Conservation (phyloP, 2,888 invertebrate genomes). For the Teinopalpus imperialis region DNA sequence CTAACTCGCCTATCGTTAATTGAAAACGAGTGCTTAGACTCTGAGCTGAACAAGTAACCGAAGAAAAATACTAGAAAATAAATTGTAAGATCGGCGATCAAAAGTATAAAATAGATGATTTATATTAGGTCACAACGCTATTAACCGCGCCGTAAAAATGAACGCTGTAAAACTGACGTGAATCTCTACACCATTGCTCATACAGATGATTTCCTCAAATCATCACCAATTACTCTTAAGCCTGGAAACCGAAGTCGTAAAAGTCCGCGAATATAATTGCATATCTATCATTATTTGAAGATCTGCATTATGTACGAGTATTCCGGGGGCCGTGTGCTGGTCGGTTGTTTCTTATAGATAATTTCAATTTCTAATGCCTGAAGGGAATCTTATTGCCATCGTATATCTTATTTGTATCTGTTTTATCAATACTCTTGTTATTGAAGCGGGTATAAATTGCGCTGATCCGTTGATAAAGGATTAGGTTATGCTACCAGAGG, state of each 20-base stretch:
- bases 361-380: not conserved
- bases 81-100: too few species aligned
- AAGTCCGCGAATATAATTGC: not conserved
- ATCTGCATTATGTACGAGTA: not conserved
- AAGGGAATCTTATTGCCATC: slow-evolving; percentile 6
- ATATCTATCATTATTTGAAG: not conserved
- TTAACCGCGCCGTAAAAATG: too few species aligned
- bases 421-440: slow-evolving; percentile 10
- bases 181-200: too few species aligned
- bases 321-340: not conserved
- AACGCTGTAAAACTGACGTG: too few species aligned
- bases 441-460: slow-evolving; percentile 5
- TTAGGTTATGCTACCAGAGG: slow-evolving; percentile 4
- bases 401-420: slow-evolving; percentile 11
- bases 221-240: not conserved
- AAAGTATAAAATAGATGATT: too few species aligned
- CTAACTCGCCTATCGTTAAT: too few species aligned
- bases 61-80: too few species aligned
- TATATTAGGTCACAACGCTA: too few species aligned
- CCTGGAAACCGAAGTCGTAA: not conserved
- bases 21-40: too few species aligned
- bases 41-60: too few species aligned
- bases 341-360: not conserved
- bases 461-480: slow-evolving; percentile 11
- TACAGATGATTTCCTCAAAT: not conserved